A percentile compares a stretch with the other conserved stretches of the same genome.
phyloP scores from a whole-genome alignment of 2,113 vertebrate species.

The Gymnorhina tibicen region DNA sequence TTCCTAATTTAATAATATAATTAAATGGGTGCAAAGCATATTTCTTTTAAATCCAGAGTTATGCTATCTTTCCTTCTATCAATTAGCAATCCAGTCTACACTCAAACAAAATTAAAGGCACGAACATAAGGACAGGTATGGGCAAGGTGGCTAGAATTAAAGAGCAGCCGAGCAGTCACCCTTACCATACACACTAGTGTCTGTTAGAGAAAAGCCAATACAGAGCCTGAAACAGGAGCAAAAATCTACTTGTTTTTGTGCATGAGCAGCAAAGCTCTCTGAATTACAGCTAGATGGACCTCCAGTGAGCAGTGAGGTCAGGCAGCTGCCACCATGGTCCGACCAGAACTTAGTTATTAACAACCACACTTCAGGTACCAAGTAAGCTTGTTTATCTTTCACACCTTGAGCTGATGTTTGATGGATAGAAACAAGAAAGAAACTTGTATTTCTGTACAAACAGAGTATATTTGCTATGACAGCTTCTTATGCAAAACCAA shows the following conservation, averaged over 20 bases:
- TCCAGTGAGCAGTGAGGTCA: not conserved
- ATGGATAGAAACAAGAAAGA: not conserved
- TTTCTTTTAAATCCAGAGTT: not conserved
- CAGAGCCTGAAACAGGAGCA: not conserved
- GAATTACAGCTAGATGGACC: not conserved
- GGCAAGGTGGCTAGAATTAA: not conserved
- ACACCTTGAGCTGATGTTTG: not conserved
- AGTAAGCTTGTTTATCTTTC: not conserved
- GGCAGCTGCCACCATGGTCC: fast-evolving
- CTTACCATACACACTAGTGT: not conserved
- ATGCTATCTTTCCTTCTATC: not conserved
- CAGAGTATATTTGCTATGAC: not conserved
- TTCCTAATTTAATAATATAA: not conserved
- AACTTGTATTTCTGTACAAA: not conserved
- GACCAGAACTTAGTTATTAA: not conserved
- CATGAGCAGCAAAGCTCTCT: not conserved
- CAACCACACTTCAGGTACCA: not conserved
- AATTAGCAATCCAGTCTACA: not conserved
- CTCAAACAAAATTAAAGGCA: not conserved
- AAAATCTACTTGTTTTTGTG: not conserved
- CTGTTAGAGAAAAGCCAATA: not conserved
- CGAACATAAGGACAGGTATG: not conserved
- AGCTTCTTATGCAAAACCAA: not conserved
- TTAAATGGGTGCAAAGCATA: not conserved
- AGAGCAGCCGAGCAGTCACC: not conserved